Conservation (phyloP, 2,797 vertebrate genomes). For the Sebastes oblongus region DNA sequence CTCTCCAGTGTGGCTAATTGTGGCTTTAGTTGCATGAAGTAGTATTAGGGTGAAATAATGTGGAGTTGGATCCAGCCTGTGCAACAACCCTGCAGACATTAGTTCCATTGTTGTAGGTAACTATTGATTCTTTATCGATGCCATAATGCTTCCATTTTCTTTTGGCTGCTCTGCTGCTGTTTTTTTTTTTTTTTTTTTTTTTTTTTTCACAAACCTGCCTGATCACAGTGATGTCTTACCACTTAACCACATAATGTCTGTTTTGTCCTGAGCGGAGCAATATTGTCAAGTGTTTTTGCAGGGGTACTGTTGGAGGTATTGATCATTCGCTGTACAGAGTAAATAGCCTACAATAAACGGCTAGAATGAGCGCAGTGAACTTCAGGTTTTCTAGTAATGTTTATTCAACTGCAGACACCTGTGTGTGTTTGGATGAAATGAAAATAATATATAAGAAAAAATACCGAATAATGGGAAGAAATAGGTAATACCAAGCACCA, state of each 20-base stretch:
- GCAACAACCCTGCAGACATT: conserved; percentile 9
- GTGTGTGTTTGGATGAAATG: not conserved
- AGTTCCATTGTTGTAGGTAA: conserved; percentile 5
- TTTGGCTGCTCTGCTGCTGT: conserved; percentile 10
- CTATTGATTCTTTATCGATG: conserved; percentile 24
- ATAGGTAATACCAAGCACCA: not conserved
- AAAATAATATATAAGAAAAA: not conserved
- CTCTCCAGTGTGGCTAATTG: not conserved
- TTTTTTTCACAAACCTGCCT: not conserved
- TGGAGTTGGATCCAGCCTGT: not conserved
- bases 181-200: not conserved
- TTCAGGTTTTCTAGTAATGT: not conserved
- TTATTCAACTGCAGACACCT: not conserved
- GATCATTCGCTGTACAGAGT: not conserved
- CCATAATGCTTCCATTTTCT: conserved; percentile 22
- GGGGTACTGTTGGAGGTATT: not conserved
- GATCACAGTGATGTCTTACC: not conserved
- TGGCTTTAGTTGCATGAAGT: not conserved
- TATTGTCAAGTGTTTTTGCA: not conserved
- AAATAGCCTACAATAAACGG: not conserved
- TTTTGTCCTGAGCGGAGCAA: conserved; percentile 7
- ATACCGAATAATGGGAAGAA: not conserved
- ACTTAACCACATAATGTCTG: not conserved
- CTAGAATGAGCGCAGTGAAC: not conserved
- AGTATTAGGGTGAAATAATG: not conserved